Evolutionary conservation across 2,797 vertebrate genomes (phyloP), one percentile per base, ranked within the genome.

Genomic region (Pangasius djambal): DNA sequence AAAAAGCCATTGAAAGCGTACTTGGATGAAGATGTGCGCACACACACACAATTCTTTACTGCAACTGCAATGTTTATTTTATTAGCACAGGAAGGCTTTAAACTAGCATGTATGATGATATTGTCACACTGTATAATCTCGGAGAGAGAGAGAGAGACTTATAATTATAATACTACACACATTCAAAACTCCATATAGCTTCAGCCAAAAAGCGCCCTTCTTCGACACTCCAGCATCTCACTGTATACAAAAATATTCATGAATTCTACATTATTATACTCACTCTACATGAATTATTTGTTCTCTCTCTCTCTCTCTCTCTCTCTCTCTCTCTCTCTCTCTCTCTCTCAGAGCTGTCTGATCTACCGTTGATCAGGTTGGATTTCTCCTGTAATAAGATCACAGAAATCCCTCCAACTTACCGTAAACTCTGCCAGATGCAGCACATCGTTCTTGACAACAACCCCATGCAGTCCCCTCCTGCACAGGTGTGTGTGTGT

Each of bases 351-450:
- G 98, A 98, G 94, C 91, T 99, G 94, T 97, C 97, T 82, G 97
- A 97, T 89, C 96, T 99, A 92, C 98, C 98, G 5, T 96, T 99
- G 93, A 97, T 98, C 92, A 97, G 97, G 92, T 96, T 99, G 91
- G 98, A 99, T 94, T 99, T 99, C 94, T 99, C 98, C 88, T 99
- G 98, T 96, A 99, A 99, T 96, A 99, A 98, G 96, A 97, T 99
- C 93, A 98, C 98, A 52, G 98, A 99, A 96, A 99, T 99, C 93
- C 98, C 98, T 86, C 90, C 96, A 91, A 96, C 96, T 93, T 99
- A 98, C 93, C 97, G 97, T 92, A 99, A 98, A 91, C 96, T 99
- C 88, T 95, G 97, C 93, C 97, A 98, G 86, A 96, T 99, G 93
- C 98, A 99, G 96, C 96, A 97, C 92, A 98, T 99, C 89, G 92